Percentiles rank a stretch among this genome's conserved stretches.
Conservation (phyloP, 2,888 invertebrate species). For the Pocota personata region DNA sequence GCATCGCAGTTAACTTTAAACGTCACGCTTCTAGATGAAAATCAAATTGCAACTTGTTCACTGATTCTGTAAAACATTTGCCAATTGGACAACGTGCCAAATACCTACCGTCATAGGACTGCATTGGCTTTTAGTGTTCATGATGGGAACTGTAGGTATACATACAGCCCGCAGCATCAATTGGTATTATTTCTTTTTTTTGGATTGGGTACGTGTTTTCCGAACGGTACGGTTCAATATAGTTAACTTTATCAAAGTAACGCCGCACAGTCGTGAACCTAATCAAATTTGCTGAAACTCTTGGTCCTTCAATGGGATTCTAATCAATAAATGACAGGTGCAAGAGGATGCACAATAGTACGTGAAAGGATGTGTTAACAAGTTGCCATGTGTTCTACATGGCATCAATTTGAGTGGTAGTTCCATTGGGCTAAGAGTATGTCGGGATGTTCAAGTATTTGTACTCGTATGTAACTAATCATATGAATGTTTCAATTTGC, state of each 20-base stretch:
- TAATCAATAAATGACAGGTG: conserved; percentile 48
- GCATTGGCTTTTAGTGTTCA: background rate
- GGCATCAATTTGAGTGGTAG: conserved; percentile 5
- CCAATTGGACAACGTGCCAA: conserved; percentile 1
- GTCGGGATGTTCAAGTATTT: background rate
- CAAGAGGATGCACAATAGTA: background rate
- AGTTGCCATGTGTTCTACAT: conserved; percentile 11
- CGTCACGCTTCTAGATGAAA: conserved; percentile 3
- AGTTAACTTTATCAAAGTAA: conserved; percentile 17
- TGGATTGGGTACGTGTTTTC: conserved; percentile 11
- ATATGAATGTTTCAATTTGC: background rate
- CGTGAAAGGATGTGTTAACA: background rate
- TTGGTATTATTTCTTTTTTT: conserved; percentile 24
- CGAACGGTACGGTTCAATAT: background rate
- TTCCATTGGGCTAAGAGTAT: background rate
- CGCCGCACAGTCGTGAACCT: conserved; percentile 1
- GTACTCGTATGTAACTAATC: background rate
- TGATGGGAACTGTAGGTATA: background rate
- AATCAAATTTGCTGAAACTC: conserved; percentile 50
- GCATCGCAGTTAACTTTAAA: background rate
- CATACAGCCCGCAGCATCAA: conserved; percentile 8
- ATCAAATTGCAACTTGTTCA: conserved; percentile 26
- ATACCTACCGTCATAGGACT: background rate
- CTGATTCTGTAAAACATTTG: background rate
- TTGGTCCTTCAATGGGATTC: conserved; percentile 39